Base-by-base conservation (phyloP, 64 coral and sea anemone genomes). In the Actinia tenebrosa region DNA sequence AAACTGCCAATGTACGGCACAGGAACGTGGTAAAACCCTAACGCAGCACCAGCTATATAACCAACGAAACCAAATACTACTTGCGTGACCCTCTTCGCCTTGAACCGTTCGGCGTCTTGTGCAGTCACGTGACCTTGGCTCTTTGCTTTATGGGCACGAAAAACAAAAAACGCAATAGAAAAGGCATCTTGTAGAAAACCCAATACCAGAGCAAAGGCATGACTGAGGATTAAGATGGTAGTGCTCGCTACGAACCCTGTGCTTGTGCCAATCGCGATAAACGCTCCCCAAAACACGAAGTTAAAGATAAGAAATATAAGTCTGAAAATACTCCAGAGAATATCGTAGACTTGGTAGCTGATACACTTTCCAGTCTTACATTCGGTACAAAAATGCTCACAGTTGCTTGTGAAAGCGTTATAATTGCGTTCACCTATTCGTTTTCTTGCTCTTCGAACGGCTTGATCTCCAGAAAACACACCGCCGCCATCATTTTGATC, bases 311-410 rank as follows among this genome's bases (percentile, higher is more conserved):
- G 54, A 53, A 97, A 85, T 44, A 97, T 69, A 15, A 97, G 79
- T 82, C 91, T 90, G 4, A 45, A 64, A 9, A 97, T 56, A 23
- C 87, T 90, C 68, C 91, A 89, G 3, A 97, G 43, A 10, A 97
- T 54, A 16, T 97, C 94, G 22, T 93, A 50, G 22, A 89, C 86
- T 91, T 97, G 94, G 43, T 96, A 96, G 52, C 94, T 96, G 68
- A 92, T 84, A 30, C 84, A 64, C 11, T 95, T 94, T 11, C 97
- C 97, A 42, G 90, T 88, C 83, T 95, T 99, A 88, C 93, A 95
- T 20, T 99, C 93, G 78, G 81, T 87, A 53, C 93, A 95, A 78
- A 99, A 99, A 68, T 99, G 97, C 22, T 99, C 97, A 54, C 97
- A 99, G 83, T 99, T 99, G 71, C 88, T 92, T 9, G 91, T 90